These are phyloP conservation scores for Nomada ferruginata DNA, from an alignment of 2,888 invertebrate genomes.

Conservation along the genomic window DNA sequence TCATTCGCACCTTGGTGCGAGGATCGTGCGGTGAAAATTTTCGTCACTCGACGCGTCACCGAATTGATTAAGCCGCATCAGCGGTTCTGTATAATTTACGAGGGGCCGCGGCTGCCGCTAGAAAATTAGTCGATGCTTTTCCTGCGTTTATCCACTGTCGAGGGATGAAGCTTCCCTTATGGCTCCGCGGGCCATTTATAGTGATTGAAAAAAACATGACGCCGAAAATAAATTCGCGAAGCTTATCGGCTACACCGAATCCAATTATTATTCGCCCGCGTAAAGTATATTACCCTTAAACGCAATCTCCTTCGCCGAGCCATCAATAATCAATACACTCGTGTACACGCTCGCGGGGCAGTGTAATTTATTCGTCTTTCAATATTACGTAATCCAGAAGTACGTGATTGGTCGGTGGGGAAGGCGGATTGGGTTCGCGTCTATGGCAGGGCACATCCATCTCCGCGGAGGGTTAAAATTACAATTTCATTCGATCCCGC, in stretches of 20 bases:
- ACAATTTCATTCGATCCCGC: conserved; percentile 48
- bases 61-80: conserved; percentile 43
- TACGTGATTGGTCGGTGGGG: background rate
- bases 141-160: background rate
- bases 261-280: too few relatives aligned
- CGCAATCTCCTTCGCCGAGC: background rate
- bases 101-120: background rate
- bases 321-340: background rate
- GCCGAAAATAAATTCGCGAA: background rate
- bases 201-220: background rate
- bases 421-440: background rate
- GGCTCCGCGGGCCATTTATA: too few relatives aligned
- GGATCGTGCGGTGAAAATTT: background rate
- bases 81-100: conserved; percentile 42
- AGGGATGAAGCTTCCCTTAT: too few relatives aligned
- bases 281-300: too few relatives aligned
- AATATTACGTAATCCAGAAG: conserved; percentile 5
- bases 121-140: conserved; percentile 46
- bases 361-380: background rate
- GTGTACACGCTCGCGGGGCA: background rate
- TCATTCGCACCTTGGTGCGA: background rate
- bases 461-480: conserved; percentile 40
- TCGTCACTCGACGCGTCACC: conserved; percentile 14
- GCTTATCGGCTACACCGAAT: background rate
- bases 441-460: background rate